A percentile compares a stretch with the other conserved stretches of the same genome.
Conservation (phyloP, 2,113 vertebrate genomes). For the Oenanthe oenanthe region DNA sequence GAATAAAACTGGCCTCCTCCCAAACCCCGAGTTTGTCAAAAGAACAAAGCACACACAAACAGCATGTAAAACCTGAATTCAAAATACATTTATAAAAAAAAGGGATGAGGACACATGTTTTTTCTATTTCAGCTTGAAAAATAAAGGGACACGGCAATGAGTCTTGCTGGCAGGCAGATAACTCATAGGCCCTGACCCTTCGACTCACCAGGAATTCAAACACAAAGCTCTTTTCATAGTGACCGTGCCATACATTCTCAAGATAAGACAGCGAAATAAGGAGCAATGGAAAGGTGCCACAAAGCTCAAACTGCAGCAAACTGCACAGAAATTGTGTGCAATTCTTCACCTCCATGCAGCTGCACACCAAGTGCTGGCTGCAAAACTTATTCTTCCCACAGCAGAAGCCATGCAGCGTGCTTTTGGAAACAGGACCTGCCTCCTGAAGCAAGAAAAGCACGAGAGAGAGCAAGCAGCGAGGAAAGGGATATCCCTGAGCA, state of each 20-base stretch:
- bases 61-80: conserved; percentile 52
- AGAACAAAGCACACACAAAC: conserved; percentile 46
- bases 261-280: conserved; percentile 70
- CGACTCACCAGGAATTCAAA: conserved; percentile 78
- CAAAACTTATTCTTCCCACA: conserved; percentile 28
- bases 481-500: background rate
- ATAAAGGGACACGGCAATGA: conserved; percentile 67
- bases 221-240: conserved; percentile 84
- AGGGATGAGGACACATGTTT: conserved; percentile 32
- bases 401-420: conserved; percentile 2
- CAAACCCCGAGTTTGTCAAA: conserved; percentile 15
- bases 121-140: conserved; percentile 70
- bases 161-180: conserved; percentile 76
- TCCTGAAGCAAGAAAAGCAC: conserved; percentile 18
- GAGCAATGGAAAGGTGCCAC: conserved; percentile 56
- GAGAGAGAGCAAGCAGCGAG: conserved; percentile 8
- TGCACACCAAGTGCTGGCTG: conserved; percentile 20
- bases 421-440: conserved; percentile 37
- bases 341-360: background rate
- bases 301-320: conserved; percentile 60
- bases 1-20: conserved; percentile 30
- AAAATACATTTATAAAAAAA: conserved; percentile 64
- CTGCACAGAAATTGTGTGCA: conserved; percentile 8
- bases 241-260: conserved; percentile 65
- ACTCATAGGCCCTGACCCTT: conserved; percentile 79